Conservation (phyloP, 1,140 invertebrate species). For the Mylabris phalerata region DNA sequence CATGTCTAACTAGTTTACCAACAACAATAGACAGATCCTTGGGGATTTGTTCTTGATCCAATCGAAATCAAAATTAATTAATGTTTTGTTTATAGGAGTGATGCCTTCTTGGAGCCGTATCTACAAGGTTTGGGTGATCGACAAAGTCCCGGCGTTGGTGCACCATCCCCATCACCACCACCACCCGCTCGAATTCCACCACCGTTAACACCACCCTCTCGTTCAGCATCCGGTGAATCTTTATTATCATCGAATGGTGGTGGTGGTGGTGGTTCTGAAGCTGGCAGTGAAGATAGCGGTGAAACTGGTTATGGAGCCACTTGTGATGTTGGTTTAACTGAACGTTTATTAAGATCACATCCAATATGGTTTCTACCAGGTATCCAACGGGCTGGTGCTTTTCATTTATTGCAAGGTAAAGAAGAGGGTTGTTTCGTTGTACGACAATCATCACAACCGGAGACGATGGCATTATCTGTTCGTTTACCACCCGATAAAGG, state of each 20-base stretch:
- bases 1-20: neutral
- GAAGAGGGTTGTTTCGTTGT: conserved; percentile 91
- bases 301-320: conserved; percentile 42
- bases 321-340: conserved; percentile 76
- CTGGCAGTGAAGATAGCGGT: conserved; percentile 35
- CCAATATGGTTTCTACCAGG: conserved; percentile 93
- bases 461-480: conserved; percentile 91
- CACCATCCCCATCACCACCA: conserved; percentile 28
- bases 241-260: conserved; percentile 37
- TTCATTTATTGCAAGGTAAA: conserved; percentile 87
- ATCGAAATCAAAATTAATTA: neutral
- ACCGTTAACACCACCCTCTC: conserved; percentile 24
- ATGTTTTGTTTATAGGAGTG: conserved; percentile 33
- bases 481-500: conserved; percentile 77
- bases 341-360: conserved; percentile 82
- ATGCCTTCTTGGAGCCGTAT: conserved; percentile 38
- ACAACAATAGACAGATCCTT: neutral
- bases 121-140: conserved; percentile 33
- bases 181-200: conserved; percentile 21
- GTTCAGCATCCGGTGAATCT: conserved; percentile 35
- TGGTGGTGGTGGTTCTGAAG: conserved; percentile 36
- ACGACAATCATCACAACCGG: conserved; percentile 82
- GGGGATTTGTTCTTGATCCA: neutral
- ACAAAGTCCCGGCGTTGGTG: conserved; percentile 30
- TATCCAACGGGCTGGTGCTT: conserved; percentile 85